Conservation (phyloP, 2,113 vertebrate genomes). For the Datnioides undecimradiatus region DNA sequence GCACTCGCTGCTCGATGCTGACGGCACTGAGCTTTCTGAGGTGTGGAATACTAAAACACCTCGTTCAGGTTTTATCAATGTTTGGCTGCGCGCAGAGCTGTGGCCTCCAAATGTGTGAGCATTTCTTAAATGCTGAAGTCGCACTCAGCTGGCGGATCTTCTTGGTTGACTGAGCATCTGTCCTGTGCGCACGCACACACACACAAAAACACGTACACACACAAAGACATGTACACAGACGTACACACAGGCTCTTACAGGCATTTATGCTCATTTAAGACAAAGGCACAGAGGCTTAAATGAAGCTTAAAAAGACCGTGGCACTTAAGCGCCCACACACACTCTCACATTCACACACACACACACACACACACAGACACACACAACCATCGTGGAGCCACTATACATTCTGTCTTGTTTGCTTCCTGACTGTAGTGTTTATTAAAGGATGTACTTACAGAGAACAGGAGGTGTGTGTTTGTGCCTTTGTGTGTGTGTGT, state of each 20-base stretch:
- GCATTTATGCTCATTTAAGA: slow-evolving; percentile 35
- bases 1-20: slow-evolving; percentile 2
- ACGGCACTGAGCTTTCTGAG: slow-evolving; percentile 17
- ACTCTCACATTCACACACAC: not conserved
- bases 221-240: slow-evolving; percentile 14
- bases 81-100: slow-evolving; percentile 10
- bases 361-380: slow-evolving; percentile 1
- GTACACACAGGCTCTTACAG: not conserved
- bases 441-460: not conserved
- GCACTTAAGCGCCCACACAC: slow-evolving; percentile 3
- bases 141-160: slow-evolving; percentile 36
- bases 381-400: slow-evolving; percentile 1
- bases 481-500: slow-evolving; percentile 15
- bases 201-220: not conserved
- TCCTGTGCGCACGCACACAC: not conserved
- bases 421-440: slow-evolving; percentile 20
- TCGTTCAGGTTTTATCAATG: slow-evolving; percentile 46
- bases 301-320: slow-evolving; percentile 28
- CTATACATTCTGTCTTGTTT: slow-evolving; percentile 32
- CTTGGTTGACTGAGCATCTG: slow-evolving; percentile 40
- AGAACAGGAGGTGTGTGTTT: slow-evolving; percentile 23
- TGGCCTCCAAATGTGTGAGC: slow-evolving; percentile 10
- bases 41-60: slow-evolving; percentile 50
- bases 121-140: slow-evolving; percentile 31
- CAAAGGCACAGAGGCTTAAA: slow-evolving; percentile 42